A percentile compares a stretch with the other conserved stretches of the same genome.
Conservation (phyloP, 2,797 vertebrate species). For the Todus mexicanus region DNA sequence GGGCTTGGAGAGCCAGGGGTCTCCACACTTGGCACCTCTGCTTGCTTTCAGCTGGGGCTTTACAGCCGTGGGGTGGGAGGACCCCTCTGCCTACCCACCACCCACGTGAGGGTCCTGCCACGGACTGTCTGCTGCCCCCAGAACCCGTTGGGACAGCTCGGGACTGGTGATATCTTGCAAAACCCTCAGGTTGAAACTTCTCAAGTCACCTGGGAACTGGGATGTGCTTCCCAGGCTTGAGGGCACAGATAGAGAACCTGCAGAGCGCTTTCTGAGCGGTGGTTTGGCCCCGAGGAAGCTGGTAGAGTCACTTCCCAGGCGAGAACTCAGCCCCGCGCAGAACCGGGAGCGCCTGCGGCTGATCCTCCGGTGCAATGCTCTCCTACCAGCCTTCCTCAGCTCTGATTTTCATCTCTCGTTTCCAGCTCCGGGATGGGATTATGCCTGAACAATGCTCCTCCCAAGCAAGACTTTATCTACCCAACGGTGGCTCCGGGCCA, state of each 20-base stretch:
- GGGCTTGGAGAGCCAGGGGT: background rate
- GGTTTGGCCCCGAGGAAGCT: background rate
- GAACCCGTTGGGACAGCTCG: accelerated
- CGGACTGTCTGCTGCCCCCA: background rate
- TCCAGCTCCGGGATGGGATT: conserved; percentile 91
- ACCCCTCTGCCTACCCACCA: background rate
- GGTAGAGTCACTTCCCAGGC: background rate
- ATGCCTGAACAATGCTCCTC: conserved; percentile 93
- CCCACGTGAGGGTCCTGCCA: background rate
- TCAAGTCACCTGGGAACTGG: background rate
- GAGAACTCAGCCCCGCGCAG: accelerated
- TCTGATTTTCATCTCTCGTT: background rate
- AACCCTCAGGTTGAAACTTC: background rate
- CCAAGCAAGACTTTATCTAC: conserved; percentile 94
- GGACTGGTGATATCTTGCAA: background rate
- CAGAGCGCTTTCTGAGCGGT: background rate
- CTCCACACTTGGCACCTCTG: accelerated
- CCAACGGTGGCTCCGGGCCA: conserved; percentile 95
- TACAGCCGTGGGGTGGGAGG: background rate
- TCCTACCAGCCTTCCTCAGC: background rate
- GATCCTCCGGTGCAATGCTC: accelerated
- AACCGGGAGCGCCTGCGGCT: accelerated
- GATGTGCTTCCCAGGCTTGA: background rate
- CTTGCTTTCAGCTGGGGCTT: background rate
- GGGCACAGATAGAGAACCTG: background rate